Conservation (phyloP, 2,113 vertebrate genomes). For the Nothocercus julius region DNA sequence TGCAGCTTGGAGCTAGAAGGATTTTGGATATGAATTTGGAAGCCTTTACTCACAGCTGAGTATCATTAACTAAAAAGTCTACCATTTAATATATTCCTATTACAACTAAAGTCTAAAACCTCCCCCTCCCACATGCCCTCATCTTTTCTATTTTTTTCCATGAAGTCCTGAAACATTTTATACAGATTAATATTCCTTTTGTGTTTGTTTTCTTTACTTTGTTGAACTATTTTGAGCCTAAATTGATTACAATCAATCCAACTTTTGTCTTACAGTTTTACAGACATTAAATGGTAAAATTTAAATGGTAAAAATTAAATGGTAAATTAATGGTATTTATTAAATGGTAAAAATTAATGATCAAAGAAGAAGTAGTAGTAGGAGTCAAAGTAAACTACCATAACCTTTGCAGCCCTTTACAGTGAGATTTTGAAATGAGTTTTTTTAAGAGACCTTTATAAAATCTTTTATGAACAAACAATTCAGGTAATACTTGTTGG, state of each 20-base stretch:
- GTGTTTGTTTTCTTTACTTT: not conserved
- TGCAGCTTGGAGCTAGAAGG: not conserved
- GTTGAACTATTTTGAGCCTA: not conserved
- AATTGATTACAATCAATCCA: slow-evolving; percentile 23
- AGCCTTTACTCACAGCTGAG: not conserved
- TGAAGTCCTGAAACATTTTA: not conserved
- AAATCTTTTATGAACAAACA: slow-evolving; percentile 64
- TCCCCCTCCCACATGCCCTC: not conserved
- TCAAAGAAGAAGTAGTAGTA: slow-evolving; percentile 32
- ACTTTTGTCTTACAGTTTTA: not conserved
- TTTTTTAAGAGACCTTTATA: slow-evolving; percentile 43
- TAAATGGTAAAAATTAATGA: slow-evolving; percentile 51
- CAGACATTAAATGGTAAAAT: slow-evolving; percentile 48
- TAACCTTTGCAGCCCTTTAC: slow-evolving; percentile 43
- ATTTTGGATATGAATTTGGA: not conserved
- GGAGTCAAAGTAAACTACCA: slow-evolving; percentile 40
- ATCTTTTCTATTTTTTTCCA: not conserved
- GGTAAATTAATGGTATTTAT: not conserved
- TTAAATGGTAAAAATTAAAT: slow-evolving; percentile 9
- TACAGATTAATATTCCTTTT: not conserved
- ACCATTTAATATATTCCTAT: not conserved
- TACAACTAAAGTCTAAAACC: accelerated
- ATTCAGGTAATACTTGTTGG: slow-evolving; percentile 28
- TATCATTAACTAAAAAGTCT: not conserved
- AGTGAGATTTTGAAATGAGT: not conserved